phyloP scores from a whole-genome alignment of 1,140 invertebrate species.

The Macrosteles quadrilineatus region DNA sequence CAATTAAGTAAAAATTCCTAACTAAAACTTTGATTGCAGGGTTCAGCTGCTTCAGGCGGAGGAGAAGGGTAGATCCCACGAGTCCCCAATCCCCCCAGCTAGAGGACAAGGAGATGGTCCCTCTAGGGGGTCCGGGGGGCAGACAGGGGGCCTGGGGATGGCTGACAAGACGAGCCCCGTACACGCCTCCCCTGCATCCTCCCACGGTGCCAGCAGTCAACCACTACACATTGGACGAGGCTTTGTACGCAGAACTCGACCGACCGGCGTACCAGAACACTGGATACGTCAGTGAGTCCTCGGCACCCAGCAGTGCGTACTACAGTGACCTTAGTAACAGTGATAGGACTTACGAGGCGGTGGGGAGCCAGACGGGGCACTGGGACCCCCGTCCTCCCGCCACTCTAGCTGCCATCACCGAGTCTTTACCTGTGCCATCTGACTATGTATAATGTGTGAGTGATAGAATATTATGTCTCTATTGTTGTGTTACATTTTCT shows the following conservation, averaged over 20 bases:
- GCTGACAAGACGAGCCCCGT: slow-evolving; percentile 56
- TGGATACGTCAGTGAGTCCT: slow-evolving; percentile 65
- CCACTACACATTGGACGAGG: slow-evolving; percentile 71
- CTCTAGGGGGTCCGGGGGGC: slow-evolving; percentile 18
- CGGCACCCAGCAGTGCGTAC: slow-evolving; percentile 69
- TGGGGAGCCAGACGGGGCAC: slow-evolving; percentile 48
- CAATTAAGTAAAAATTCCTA: no score
- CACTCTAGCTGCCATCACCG: slow-evolving; percentile 62
- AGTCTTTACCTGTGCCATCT: slow-evolving; percentile 57
- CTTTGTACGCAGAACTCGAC: slow-evolving; percentile 68
- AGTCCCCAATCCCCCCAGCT: not conserved
- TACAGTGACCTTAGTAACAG: slow-evolving; percentile 66
- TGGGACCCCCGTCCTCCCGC: slow-evolving; percentile 49
- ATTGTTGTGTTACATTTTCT: no score
- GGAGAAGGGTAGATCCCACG: not conserved
- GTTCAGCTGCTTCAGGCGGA: slow-evolving; percentile 25
- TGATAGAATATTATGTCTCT: no score
- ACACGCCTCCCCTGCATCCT: slow-evolving; percentile 35
- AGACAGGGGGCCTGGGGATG: slow-evolving; percentile 60
- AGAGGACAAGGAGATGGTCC: slow-evolving; percentile 25
- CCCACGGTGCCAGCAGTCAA: slow-evolving; percentile 51
- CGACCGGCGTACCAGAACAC: slow-evolving; percentile 70
- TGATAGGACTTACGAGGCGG: slow-evolving; percentile 60
- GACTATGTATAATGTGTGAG: slow-evolving; percentile 59
- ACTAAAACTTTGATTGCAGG: no score